phyloP scores from a whole-genome alignment of 2,888 invertebrate genomes.

The Pyralis farinalis region DNA sequence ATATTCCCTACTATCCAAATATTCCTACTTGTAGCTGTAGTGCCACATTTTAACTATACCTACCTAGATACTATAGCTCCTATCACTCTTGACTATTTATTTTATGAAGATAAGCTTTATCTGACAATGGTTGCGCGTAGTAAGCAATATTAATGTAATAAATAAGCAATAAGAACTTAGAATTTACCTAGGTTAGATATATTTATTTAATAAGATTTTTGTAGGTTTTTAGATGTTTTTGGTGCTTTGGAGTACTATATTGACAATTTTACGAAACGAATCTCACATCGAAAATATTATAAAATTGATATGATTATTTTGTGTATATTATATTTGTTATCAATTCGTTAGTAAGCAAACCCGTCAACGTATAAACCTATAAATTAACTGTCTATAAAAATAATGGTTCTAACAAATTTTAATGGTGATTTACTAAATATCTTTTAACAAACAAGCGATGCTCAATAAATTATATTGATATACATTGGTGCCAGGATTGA shows the following conservation, averaged over 20 bases:
- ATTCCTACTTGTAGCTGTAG: slow-evolving; percentile 57
- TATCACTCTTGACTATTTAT: slow-evolving; percentile 30
- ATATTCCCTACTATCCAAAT: slow-evolving; percentile 48
- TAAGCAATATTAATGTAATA: slow-evolving; percentile 75
- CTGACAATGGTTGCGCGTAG: slow-evolving; percentile 62
- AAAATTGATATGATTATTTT: slow-evolving; percentile 36
- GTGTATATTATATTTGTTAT: slow-evolving; percentile 32
- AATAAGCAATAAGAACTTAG: slow-evolving; percentile 74
- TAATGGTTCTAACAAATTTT: no score
- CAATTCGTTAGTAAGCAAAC: slow-evolving; percentile 12
- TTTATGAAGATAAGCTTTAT: slow-evolving; percentile 40
- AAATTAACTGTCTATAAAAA: no score
- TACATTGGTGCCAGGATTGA: no score
- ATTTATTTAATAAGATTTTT: slow-evolving; percentile 51
- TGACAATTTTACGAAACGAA: slow-evolving; percentile 50
- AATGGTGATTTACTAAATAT: no score
- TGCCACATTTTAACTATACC: slow-evolving; percentile 53
- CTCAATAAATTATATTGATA: no score
- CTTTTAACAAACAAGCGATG: no score
- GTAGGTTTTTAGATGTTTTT: slow-evolving; percentile 66
- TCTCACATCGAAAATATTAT: slow-evolving; percentile 63
- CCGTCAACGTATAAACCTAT: no score
- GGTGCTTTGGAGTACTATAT: slow-evolving; percentile 69
- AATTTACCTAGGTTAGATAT: slow-evolving; percentile 43
- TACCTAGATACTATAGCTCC: slow-evolving; percentile 37